A percentile compares a stretch with the other conserved stretches of the same genome.
These are phyloP conservation scores for Ferdinandea cuprea DNA, from an alignment of 2,888 invertebrate species.

Conservation along the genomic window DNA sequence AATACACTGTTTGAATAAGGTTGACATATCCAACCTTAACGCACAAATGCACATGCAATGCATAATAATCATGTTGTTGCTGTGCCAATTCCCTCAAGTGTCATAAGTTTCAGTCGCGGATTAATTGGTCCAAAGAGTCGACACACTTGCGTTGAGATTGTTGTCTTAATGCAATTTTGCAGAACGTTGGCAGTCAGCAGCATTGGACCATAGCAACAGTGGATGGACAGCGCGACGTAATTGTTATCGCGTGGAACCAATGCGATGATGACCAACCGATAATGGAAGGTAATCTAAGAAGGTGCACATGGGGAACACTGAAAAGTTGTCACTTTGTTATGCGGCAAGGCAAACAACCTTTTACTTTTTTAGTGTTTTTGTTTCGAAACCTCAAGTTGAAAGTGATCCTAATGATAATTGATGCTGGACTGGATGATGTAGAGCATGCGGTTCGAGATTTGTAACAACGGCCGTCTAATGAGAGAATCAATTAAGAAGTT, in stretches of 20 bases:
- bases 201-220: constrained; percentile 32
- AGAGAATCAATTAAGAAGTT: constrained; percentile 12
- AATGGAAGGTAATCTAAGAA: constrained; percentile 54
- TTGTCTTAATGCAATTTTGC: constrained; percentile 22
- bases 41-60: neutral
- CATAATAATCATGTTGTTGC: constrained; percentile 30
- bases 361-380: constrained; percentile 64
- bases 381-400: constrained; percentile 48
- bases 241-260: constrained; percentile 23
- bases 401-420: constrained; percentile 48
- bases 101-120: constrained; percentile 55
- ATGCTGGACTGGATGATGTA: constrained; percentile 47
- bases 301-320: constrained; percentile 33
- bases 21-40: constrained; percentile 33
- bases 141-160: constrained; percentile 57
- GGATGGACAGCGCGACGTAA: constrained; percentile 47
- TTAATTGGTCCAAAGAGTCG: constrained; percentile 60
- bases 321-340: constrained; percentile 48
- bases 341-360: constrained; percentile 64
- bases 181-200: constrained; percentile 27
- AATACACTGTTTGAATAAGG: constrained; percentile 11
- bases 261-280: constrained; percentile 48
- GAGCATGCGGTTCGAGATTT: constrained; percentile 43
- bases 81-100: constrained; percentile 43
- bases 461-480: constrained; percentile 12